Evolutionary conservation across 2,888 invertebrate species (phyloP).

Genomic region (Xanthostigma xanthostigma): DNA sequence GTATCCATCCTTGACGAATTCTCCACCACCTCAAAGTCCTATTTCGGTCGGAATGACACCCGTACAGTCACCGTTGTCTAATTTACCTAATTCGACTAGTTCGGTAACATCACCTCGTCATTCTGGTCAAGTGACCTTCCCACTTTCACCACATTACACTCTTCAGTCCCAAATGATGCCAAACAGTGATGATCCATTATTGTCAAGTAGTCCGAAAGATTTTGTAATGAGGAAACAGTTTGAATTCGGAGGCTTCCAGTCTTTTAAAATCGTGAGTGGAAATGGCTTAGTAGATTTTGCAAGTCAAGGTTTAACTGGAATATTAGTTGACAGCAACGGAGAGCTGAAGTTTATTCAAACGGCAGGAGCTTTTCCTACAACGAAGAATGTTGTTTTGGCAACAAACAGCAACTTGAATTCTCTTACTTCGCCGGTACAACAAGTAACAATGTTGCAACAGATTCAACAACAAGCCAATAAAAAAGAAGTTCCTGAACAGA

Average conservation of each 20-base stretch:
- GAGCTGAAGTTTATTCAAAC: constrained; percentile 46
- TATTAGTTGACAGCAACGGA: constrained; percentile 43
- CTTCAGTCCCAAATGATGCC: constrained; percentile 74
- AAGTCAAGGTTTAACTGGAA: constrained; percentile 38
- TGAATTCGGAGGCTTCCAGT: constrained; percentile 36
- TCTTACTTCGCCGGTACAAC: background rate
- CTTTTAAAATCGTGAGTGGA: constrained; percentile 35
- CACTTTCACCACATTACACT: constrained; percentile 30
- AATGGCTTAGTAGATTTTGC: constrained; percentile 39
- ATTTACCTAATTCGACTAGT: constrained; percentile 21
- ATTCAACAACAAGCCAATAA: background rate
- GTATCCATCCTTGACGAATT: constrained; percentile 29
- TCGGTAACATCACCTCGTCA: constrained; percentile 23
- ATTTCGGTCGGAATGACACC: constrained; percentile 35
- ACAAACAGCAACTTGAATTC: constrained; percentile 2
- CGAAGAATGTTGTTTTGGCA: constrained; percentile 27
- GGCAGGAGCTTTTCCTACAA: constrained; percentile 28
- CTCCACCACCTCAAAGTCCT: constrained; percentile 47
- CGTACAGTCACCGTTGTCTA: constrained; percentile 33
- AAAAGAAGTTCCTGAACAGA: constrained; percentile 1
- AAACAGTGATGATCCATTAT: constrained; percentile 70
- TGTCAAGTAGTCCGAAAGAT: constrained; percentile 73
- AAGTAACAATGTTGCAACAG: background rate
- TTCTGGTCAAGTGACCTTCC: constrained; percentile 27
- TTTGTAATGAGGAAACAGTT: constrained; percentile 43